phyloP scores from a whole-genome alignment of 2,888 invertebrate species.

The Dasypolia templi region DNA sequence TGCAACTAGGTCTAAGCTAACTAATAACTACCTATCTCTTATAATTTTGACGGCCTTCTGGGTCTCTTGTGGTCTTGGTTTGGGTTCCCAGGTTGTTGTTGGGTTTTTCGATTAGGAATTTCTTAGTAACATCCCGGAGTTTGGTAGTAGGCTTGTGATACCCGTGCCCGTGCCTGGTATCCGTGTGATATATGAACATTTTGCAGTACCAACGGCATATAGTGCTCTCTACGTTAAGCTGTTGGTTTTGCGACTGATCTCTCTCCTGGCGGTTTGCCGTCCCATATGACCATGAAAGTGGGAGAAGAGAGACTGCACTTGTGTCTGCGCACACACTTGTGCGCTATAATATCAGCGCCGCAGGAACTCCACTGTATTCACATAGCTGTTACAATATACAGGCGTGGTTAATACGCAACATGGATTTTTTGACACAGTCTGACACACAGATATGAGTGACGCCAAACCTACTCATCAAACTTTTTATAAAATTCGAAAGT shows the following conservation, averaged over 20 bases:
- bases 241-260: not conserved
- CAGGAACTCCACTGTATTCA: not conserved
- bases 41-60: not conserved
- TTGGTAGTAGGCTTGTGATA: not conserved
- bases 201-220: too few relatives aligned
- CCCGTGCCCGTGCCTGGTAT: not conserved
- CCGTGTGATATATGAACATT: too few relatives aligned
- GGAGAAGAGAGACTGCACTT: not conserved
- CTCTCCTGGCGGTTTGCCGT: not conserved
- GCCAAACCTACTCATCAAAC: not conserved
- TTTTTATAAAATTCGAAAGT: not conserved
- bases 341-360: not conserved
- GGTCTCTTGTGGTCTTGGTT: not conserved
- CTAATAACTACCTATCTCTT: not conserved
- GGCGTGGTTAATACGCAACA: not conserved
- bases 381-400: not conserved
- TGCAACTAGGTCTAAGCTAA: too few relatives aligned
- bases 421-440: not conserved
- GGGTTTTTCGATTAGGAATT: not conserved
- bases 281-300: not conserved
- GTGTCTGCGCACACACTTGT: not conserved
- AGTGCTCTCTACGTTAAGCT: not conserved
- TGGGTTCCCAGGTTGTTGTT: not conserved
- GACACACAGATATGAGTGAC: not conserved
- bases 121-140: not conserved